Base-by-base conservation (phyloP, 2,888 invertebrate species). In the Ypsolopha scabrella region DNA sequence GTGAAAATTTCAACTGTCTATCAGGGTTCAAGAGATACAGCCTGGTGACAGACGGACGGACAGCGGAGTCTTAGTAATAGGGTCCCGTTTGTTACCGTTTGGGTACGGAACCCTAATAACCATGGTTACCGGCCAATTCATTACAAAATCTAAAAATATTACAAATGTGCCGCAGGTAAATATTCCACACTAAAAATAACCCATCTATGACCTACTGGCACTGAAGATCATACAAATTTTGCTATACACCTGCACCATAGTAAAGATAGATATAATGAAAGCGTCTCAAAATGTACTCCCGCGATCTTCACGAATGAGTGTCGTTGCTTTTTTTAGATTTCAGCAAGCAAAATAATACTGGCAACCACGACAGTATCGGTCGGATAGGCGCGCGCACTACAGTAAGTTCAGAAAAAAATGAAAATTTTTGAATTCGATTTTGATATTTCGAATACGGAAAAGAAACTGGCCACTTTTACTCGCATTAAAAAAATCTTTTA, bases 331-430 rank as follows among this genome's bases (percentile, higher is more conserved):
- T 82, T 82, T 76, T 85, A 83, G 83, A 79, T 68, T 78, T 77
- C 73, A 81, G 77, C 81, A 64, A 68, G 70, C 68, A 73, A 67
- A 52, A 72, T 67, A 69, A 67, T 57, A 60, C 44, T 61, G 65
- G 64, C 66, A 64, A 64, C 64, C 62, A 68, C 68, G 65, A 65
- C 75, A 81, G 82, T 82, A 69, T 68, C 67, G 70, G 70, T 74
- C 63, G 66, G 75, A 66, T 78, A 75, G 76, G 80, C 82, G 81
- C 71, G 79, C 80, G 81, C 81, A 80, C 75, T 67, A 70, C 72
- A 71, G 82, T 83, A 80, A 83, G 83, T 82, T 71, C 59, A 57
- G 37, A 44, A 62, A 59, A 58, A 60, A 65, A 62, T 68, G 58
- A 52, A 56, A 53, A 49, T 56, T 55, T 56, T 58, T 11, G 35